Conservation (phyloP, 2,888 invertebrate species). For the Odontothrips loti region DNA sequence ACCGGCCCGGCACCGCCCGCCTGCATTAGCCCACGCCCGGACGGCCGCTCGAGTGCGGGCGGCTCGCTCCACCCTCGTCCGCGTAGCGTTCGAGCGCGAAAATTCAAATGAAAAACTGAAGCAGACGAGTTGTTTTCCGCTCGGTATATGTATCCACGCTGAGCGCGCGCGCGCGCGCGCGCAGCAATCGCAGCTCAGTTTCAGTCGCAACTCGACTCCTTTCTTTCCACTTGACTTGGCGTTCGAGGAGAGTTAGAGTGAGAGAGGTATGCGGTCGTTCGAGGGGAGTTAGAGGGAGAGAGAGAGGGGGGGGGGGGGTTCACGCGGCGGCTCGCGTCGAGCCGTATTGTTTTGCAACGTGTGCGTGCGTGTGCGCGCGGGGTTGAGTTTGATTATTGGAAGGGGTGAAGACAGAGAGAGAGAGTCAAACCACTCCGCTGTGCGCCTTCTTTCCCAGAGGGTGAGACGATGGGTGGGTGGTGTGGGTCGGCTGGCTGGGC, state of each 20-base stretch:
- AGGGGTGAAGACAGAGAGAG: no score
- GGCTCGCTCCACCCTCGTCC: neutral
- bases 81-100: no score
- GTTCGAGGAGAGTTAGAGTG: neutral
- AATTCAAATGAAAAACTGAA: no score
- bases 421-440: no score
- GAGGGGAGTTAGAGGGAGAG: neutral
- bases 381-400: no score
- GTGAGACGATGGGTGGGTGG: neutral
- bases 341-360: neutral
- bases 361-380: neutral
- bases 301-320: neutral
- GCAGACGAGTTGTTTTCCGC: neutral
- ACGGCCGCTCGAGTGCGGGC: neutral
- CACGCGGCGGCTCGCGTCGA: neutral
- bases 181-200: neutral
- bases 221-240: slow-evolving; percentile 1
- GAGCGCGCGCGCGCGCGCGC: no score
- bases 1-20: no score
- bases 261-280: neutral
- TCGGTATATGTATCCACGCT: neutral
- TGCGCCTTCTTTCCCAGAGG: neutral
- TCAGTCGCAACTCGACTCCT: neutral
- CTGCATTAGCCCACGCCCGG: slow-evolving; percentile 8
- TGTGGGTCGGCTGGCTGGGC: no score